Evolutionary conservation across 2,113 vertebrate species (phyloP), one percentile per base, ranked within the genome.

Genomic region (Limnothrissa miodon): DNA sequence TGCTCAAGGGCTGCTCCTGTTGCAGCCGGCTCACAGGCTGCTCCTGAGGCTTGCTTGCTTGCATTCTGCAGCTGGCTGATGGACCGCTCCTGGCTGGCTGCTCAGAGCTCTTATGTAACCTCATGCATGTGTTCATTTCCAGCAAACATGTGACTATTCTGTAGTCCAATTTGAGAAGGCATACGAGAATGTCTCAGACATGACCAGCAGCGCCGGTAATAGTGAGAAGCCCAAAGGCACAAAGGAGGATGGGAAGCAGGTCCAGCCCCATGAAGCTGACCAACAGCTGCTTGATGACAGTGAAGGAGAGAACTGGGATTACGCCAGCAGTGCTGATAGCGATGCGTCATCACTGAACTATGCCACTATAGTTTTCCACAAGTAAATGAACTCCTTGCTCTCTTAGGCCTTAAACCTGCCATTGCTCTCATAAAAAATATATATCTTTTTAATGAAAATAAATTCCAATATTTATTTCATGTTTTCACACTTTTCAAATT

Each of bases 321-420:
- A 45, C 66, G 83, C 79, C 36, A 88, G 70, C 8, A 48, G 81
- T 15, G 78, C 78, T 1, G 48, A 82, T 10, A 88, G 81, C 3
- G 81, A 74, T 0, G 80, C 78, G 0, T 29, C 78, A 23, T 46
- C 62, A 25, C 4, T 88, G 1, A 83, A 86, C 81, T 88, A 88
- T 78, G 36, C 39, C 29, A 46, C 1, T 2, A 51, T 88, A 45
- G 85, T 88, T 5, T 85, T 86, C 80, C 81, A 46, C n/a, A 78
- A 85, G 36, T 1, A 6, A 7, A 53, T 45, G 82, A 66, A 70
- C 39, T 46, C 36, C 44, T 39, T 19, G 44, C 25, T 17, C 13
- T 17, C 33, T 33, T 74, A 13, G 29, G 36, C 33, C 17, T 70
- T 70, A 56, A 23, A 4, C 19, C 21, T 56, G 19, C 19, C 21